phyloP scores from a whole-genome alignment of 2,113 vertebrate genomes.

The Vombatus ursinus region DNA sequence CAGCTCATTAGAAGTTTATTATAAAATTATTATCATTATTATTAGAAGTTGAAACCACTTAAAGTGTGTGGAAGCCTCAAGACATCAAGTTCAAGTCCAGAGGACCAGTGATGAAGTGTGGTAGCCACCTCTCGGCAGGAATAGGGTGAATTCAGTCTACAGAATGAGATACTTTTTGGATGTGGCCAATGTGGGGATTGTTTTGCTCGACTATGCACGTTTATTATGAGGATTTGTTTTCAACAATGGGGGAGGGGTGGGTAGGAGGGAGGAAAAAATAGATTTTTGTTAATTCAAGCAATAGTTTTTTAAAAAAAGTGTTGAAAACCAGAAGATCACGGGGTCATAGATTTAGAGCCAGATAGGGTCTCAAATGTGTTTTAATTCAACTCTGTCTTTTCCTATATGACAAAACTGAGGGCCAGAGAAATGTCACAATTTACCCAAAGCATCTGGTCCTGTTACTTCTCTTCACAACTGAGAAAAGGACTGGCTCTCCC shows the following conservation, averaged over 20 bases:
- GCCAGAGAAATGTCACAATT: background rate
- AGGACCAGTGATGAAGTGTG: background rate
- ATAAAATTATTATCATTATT: background rate
- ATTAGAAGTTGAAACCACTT: background rate
- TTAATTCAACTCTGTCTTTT: background rate
- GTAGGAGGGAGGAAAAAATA: background rate
- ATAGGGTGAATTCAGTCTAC: background rate
- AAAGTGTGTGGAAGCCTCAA: background rate
- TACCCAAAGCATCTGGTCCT: accelerated
- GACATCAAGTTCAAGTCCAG: background rate
- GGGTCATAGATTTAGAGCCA: background rate
- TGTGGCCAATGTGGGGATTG: too few relatives aligned
- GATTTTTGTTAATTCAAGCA: background rate
- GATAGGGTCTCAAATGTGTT: background rate
- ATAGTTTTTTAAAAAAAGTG: background rate
- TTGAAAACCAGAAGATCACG: background rate
- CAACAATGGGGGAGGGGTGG: background rate
- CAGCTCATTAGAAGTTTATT: background rate
- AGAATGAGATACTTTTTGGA: background rate
- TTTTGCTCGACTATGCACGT: too few relatives aligned
- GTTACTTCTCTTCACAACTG: background rate
- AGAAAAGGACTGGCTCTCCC: background rate
- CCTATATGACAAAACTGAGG: background rate
- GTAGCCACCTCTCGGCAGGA: background rate
- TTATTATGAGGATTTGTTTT: background rate